Base-by-base conservation (phyloP, 2,797 vertebrate genomes). In the Bovichtus variegatus region DNA sequence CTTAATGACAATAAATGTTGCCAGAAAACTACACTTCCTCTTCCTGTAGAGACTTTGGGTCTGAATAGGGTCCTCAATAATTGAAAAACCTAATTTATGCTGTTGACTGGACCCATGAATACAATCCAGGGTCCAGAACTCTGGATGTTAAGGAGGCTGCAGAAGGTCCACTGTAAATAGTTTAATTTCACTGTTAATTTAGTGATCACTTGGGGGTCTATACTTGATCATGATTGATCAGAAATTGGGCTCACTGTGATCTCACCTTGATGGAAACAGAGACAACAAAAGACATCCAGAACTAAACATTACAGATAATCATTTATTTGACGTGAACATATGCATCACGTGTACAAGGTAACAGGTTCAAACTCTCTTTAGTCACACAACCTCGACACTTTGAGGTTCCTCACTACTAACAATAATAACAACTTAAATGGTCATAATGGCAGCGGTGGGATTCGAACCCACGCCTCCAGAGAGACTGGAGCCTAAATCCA, bases 401-500 rank as follows among this genome's bases (percentile, higher is more conserved):
- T n/a, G n/a, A n/a, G n/a, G n/a, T n/a, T n/a, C n/a, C n/a, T n/a
- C n/a, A n/a, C n/a, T n/a, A n/a, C n/a, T n/a, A n/a, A n/a, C n/a
- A n/a, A n/a, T n/a, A n/a, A n/a, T n/a, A n/a, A n/a, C n/a, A n/a
- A n/a, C 7, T 21, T 36, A 44, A 36, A 38, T 4, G 19, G 10
- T n/a, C 11, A 76, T 70, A 71, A 74, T 95, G 93, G 93, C 94
- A 95, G 93, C 90, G 93, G 93, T 93, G 94, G 94, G 94, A 94
- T 95, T 95, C 92, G 94, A 94, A 95, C 94, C 93, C 94, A 94
- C 94, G 92, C 92, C 93, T 83, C 87, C 69, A 34, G 34, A 85
- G 86, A 89, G 86, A 91, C 87, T 87, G 84, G 79, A 89, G 81
- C 89, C 86, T 91, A 88, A 87, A 90, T 90, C 88, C 74, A 83